phyloP scores from a whole-genome alignment of 2,113 vertebrate species.

The Gambusia holbrooki region DNA sequence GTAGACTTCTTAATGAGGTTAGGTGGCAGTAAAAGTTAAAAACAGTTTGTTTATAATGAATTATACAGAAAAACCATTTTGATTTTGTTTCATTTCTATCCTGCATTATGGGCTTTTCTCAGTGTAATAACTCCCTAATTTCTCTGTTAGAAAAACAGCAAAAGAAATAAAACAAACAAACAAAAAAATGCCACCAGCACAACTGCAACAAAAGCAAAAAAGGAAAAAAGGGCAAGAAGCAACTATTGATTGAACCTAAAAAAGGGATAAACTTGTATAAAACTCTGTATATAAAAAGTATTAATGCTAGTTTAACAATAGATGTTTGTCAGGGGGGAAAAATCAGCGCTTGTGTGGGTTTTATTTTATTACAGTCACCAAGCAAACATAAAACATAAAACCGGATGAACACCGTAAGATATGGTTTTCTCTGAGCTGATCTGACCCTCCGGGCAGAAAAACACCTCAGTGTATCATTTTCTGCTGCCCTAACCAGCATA shows the following conservation, averaged over 20 bases:
- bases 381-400: no score
- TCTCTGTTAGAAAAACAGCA: background rate
- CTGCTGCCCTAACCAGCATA: background rate
- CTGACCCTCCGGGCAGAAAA: background rate
- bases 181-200: background rate
- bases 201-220: no score
- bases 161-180: background rate
- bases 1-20: background rate
- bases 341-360: no score
- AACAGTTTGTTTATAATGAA: no score
- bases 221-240: no score
- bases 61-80: no score
- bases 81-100: no score
- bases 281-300: background rate
- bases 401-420: background rate
- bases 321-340: no score
- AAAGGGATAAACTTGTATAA: background rate
- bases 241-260: background rate
- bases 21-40: no score
- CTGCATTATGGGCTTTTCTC: no score
- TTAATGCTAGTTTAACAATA: background rate
- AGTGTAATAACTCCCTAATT: background rate
- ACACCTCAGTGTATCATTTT: background rate
- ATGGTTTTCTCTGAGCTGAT: background rate
- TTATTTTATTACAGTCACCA: no score